Evolutionary conservation across 1,140 invertebrate genomes (phyloP).

Genomic region (Caligus rogercresseyi): DNA sequence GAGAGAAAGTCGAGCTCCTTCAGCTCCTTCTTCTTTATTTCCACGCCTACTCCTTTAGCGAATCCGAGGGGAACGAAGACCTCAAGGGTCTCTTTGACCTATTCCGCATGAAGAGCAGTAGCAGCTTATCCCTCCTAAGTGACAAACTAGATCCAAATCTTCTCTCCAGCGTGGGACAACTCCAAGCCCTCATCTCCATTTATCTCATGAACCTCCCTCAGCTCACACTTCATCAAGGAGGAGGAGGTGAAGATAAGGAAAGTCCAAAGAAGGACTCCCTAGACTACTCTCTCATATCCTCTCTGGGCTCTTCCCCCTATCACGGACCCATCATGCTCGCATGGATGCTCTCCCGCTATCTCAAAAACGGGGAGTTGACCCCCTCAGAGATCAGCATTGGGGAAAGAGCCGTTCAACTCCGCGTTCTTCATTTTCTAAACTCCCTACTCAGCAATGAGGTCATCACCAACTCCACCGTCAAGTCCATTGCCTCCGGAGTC

Average conservation of each 20-base stretch:
- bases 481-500: not conserved
- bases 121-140: not conserved
- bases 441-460: not conserved
- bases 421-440: slow-evolving; percentile 4
- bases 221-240: not conserved
- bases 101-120: not conserved
- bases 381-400: not conserved
- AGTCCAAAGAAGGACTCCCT: not conserved
- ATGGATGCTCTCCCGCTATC: slow-evolving; percentile 17
- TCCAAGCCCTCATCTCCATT: not conserved
- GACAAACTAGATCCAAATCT: not conserved
- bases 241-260: not conserved
- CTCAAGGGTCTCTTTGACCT: not conserved
- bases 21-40: not conserved
- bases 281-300: not conserved
- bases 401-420: slow-evolving; percentile 9
- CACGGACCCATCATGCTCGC: slow-evolving; percentile 19
- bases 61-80: not conserved
- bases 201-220: slow-evolving; percentile 12
- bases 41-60: not conserved
- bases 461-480: not conserved
- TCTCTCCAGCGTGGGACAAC: not conserved
- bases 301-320: not conserved
- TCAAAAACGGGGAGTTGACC: slow-evolving; percentile 9
- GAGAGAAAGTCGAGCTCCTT: not conserved